These are phyloP conservation scores for Trichomalopsis sarcophagae DNA, from an alignment of 1,140 invertebrate genomes.

Conservation along the genomic window DNA sequence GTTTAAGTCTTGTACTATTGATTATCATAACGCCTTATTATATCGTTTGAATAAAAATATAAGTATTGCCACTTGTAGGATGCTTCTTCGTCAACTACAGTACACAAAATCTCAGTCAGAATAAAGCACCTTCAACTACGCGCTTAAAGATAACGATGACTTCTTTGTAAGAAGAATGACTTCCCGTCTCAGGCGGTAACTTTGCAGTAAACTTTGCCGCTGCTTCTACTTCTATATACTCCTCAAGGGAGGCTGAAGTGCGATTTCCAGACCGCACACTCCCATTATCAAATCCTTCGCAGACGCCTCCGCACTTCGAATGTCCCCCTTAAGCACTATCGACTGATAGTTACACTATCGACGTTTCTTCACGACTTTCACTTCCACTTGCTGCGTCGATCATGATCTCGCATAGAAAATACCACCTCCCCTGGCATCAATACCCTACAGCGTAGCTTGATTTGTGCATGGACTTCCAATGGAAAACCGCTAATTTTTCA, in stretches of 20 bases:
- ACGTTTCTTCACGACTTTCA: constrained; percentile 50
- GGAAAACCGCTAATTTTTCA: too few relatives aligned
- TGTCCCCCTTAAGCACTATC: constrained; percentile 35
- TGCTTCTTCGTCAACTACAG: too few relatives aligned
- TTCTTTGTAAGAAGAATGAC: neutral
- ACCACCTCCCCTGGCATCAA: neutral
- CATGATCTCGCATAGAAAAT: neutral
- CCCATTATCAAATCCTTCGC: constrained; percentile 5
- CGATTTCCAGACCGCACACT: constrained; percentile 11
- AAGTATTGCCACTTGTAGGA: too few relatives aligned
- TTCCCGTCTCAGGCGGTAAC: neutral
- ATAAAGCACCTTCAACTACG: too few relatives aligned
- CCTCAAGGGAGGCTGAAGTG: neutral
- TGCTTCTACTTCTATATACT: neutral
- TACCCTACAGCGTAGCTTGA: neutral
- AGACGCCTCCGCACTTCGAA: neutral
- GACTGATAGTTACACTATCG: too few relatives aligned
- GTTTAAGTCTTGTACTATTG: too few relatives aligned
- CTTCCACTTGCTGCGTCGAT: constrained; percentile 33
- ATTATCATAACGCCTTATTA: too few relatives aligned
- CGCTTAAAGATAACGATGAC: neutral
- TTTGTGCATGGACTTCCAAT: too few relatives aligned
- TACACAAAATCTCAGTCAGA: too few relatives aligned
- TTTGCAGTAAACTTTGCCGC: neutral
- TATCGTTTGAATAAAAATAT: too few relatives aligned